Base-by-base conservation (phyloP, 2,888 invertebrate species). In the Halictus quadricinctus region DNA sequence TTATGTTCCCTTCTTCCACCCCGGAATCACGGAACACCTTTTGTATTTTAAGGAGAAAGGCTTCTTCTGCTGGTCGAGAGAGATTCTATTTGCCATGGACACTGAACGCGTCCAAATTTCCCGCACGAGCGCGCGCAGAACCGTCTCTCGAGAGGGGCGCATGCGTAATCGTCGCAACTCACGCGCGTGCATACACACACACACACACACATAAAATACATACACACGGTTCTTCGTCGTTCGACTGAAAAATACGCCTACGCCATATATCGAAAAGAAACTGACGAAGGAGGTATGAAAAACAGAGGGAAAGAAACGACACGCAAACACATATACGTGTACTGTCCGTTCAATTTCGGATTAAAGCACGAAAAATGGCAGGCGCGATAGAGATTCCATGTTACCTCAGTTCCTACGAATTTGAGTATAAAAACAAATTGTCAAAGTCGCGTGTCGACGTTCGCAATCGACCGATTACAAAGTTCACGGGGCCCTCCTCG, bases 261-360 rank as follows among this genome's bases (percentile, higher is more conserved):
- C 91, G 91, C 90, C 91, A 92, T 91, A 92, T 90, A 90, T 89
- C 87, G 82, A n/a, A 76, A 78, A 79, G 70, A 84, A 82, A 80
- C 70, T 79, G 54, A 46, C 76, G 66, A 78, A 72, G 48, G 66
- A 36, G 41, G 60, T 79, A 75, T 25, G 58, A 66, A 74, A 72
- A 74, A 66, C n/a, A 78, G 64, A 60, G 58, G 64, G 15, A 50
- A 60, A 60, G 7, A 50, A 36, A 69, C 36, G 15, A 79, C 48
- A 76, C 41, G 29, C 50, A 73, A 18, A 78, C 74, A 76, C 41
- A 64, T 78, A 70, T 85, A 80, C 87, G 87, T 82, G 88, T 85
- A 85, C 88, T 85, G 69, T 69, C 21, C 41, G 69, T 69, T 69
- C 41, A 69, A 41, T 69, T 41, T 69, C 41, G 5, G 41, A 21